Base-by-base conservation (phyloP, 2,797 vertebrate species). In the Pelochelys cantorii region DNA sequence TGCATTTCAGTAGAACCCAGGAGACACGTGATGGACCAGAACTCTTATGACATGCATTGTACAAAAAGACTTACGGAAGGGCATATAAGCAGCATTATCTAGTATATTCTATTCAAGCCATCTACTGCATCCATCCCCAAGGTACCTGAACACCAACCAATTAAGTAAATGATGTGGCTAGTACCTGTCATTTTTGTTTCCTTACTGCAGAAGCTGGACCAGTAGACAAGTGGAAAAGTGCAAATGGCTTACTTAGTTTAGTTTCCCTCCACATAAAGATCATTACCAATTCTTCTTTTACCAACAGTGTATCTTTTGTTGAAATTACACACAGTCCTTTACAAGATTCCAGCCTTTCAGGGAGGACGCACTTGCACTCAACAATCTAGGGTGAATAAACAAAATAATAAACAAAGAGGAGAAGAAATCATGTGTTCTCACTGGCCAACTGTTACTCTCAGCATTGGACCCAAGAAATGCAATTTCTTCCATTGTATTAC, bases 371-470 rank as follows among this genome's bases (percentile, higher is more conserved):
- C 42, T 83, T 80, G 54, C 81, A 65, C 86, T 83, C 27, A 89
- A 52, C 10, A 91, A 57, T 71, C 90, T 56, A 75, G 71, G 86
- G 82, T 29, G 81, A 75, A 90, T 14, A 14, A 15, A 89, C 37
- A 12, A 22, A 90, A 74, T 20, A 91, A 74, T 7, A 60, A 56
- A 42, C 25, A 75, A 18, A 0, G 25, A 84, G 14, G 68, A 55
- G 81, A 3, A 42, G 89, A 87, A 93, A 84, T 62, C 89, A 75
- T 22, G 23, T 18, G 87, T 82, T 82, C 42, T 88, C 87, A 83
- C 87, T 84, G 94, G 34, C 59, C 95, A 53, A 84, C 90, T 85
- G 65, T 90, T 94, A 83, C 78, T 23, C 91, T 83, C 71, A 56
- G 11, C 56, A 80, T 89, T 37, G 91, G 79, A 89, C 87, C 0